These are phyloP conservation scores for Drosophila anceps DNA, from an alignment of 2,888 invertebrate genomes.

Conservation along the genomic window DNA sequence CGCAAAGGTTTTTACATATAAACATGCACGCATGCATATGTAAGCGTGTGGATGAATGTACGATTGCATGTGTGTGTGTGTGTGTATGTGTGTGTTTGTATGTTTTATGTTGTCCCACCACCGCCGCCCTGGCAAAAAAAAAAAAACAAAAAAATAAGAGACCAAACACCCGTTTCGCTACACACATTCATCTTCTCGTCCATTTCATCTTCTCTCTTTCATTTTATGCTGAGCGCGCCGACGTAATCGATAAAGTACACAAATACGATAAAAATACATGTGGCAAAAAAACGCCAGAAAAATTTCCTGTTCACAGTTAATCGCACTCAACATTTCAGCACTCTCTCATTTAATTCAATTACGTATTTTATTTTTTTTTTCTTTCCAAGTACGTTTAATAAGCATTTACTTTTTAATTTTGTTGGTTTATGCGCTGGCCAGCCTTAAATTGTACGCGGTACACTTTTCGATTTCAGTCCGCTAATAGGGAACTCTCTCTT, in stretches of 20 bases:
- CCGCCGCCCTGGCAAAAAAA: slow-evolving; percentile 41
- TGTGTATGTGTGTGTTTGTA: slow-evolving; percentile 16
- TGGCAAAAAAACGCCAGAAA: slow-evolving; percentile 53
- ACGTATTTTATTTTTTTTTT: slow-evolving; percentile 38
- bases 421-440: slow-evolving; percentile 47
- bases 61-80: neutral
- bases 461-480: slow-evolving; percentile 46
- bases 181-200: slow-evolving; percentile 54
- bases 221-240: slow-evolving; percentile 60
- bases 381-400: slow-evolving; percentile 42
- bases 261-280: slow-evolving; percentile 68
- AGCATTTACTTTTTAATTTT: slow-evolving; percentile 61
- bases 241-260: slow-evolving; percentile 76
- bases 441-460: slow-evolving; percentile 53
- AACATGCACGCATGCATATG: slow-evolving; percentile 6
- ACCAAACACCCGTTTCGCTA: slow-evolving; percentile 63
- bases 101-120: slow-evolving; percentile 52
- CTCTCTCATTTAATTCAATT: slow-evolving; percentile 45
- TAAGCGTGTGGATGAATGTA: neutral
- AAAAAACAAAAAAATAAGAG: slow-evolving; percentile 12
- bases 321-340: slow-evolving; percentile 33
- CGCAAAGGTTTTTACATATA: slow-evolving; percentile 31
- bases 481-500: slow-evolving; percentile 54
- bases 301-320: slow-evolving; percentile 39
- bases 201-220: slow-evolving; percentile 55